These are phyloP conservation scores for Thinocorus orbignyianus DNA, from an alignment of 2,113 vertebrate genomes.

Conservation along the genomic window DNA sequence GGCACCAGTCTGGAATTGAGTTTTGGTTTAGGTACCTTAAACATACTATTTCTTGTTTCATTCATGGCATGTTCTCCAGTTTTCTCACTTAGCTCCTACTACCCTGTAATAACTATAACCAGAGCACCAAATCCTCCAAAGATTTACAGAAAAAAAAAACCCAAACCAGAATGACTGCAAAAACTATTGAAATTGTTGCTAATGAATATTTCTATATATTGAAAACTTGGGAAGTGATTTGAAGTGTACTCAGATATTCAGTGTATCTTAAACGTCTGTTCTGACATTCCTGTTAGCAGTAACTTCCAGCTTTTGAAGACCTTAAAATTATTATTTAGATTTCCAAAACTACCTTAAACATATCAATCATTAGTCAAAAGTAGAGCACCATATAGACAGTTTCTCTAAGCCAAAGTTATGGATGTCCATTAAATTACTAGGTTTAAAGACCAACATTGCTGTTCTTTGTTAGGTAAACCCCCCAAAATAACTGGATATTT, in stretches of 20 bases:
- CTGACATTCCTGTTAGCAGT: neutral
- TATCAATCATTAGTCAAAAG: neutral
- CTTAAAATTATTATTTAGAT: neutral
- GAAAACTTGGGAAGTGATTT: neutral
- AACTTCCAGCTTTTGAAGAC: neutral
- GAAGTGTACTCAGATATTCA: neutral
- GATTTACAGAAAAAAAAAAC: neutral
- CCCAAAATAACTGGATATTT: neutral
- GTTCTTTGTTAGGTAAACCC: neutral
- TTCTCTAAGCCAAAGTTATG: neutral
- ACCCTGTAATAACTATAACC: neutral
- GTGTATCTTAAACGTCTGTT: neutral
- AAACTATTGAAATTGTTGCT: neutral
- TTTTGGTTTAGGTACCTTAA: neutral
- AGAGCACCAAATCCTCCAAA: neutral
- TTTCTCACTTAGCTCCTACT: neutral
- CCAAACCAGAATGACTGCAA: neutral
- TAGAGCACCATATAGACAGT: neutral
- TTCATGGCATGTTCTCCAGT: neutral
- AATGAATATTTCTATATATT: neutral
- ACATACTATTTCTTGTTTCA: fast-evolving
- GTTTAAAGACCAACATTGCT: neutral
- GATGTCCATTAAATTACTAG: neutral
- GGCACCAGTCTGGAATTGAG: neutral
- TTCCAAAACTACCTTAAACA: neutral